phyloP scores from a whole-genome alignment of 2,888 invertebrate genomes.

The Exocentrus adspersus region DNA sequence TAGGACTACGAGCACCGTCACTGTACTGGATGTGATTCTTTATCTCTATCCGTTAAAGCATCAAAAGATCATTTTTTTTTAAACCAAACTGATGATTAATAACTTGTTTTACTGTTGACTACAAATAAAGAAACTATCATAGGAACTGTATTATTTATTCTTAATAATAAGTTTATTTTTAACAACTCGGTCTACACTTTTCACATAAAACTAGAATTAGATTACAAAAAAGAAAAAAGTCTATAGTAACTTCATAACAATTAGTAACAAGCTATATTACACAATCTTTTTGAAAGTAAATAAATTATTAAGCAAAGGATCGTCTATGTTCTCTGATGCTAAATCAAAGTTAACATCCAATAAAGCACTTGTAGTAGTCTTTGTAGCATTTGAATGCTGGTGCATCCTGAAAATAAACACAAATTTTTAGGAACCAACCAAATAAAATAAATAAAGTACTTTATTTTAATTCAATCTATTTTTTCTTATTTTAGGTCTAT shows the following conservation, averaged over 20 bases:
- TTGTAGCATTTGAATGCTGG: slow-evolving; percentile 6
- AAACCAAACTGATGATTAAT: too few relatives aligned
- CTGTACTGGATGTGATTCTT: slow-evolving; percentile 1
- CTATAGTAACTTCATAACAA: neutral
- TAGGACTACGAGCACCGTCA: slow-evolving; percentile 22
- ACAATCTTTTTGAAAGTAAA: slow-evolving; percentile 13
- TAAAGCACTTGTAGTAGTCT: slow-evolving; percentile 32
- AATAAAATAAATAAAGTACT: too few relatives aligned
- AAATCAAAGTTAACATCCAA: slow-evolving; percentile 33
- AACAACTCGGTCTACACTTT: neutral
- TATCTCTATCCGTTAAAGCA: too few relatives aligned
- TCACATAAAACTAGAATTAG: neutral
- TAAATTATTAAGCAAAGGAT: slow-evolving; percentile 25
- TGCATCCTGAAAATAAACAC: slow-evolving; percentile 36
- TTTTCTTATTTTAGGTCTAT: too few relatives aligned
- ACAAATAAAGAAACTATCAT: too few relatives aligned
- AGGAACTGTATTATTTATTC: too few relatives aligned
- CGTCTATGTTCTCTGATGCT: slow-evolving; percentile 22
- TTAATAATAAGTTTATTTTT: neutral
- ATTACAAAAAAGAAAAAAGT: slow-evolving; percentile 13
- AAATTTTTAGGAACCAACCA: too few relatives aligned
- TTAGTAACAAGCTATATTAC: neutral
- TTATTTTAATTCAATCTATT: too few relatives aligned
- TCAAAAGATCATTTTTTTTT: too few relatives aligned
- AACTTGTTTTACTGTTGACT: too few relatives aligned